Percentiles rank a stretch among this genome's conserved stretches.
phyloP scores from a whole-genome alignment of 1,140 invertebrate species.

The Helicorthomorpha holstii region DNA sequence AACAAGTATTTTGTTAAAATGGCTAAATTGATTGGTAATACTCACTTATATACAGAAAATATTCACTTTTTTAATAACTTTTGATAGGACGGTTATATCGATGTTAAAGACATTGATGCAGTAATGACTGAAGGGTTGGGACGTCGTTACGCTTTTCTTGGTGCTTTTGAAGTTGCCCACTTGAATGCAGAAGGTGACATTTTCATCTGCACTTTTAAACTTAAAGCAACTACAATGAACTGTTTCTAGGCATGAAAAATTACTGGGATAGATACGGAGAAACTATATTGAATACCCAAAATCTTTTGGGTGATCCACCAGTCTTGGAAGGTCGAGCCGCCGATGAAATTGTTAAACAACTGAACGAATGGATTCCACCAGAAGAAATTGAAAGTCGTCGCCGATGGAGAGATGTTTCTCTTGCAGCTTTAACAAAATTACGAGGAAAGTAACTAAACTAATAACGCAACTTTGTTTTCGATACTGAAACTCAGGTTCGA shows the following conservation, averaged over 20 bases:
- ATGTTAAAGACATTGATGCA: slow-evolving; percentile 74
- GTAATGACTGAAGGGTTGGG: slow-evolving; percentile 90
- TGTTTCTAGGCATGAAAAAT: slow-evolving; percentile 38
- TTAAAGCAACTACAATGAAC: background rate
- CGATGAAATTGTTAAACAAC: slow-evolving; percentile 33
- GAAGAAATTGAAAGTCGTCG: slow-evolving; percentile 53
- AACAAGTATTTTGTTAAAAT: background rate
- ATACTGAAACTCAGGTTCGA: too few relatives aligned
- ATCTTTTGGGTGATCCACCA: slow-evolving; percentile 54
- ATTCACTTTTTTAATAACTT: background rate
- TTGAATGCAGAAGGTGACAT: slow-evolving; percentile 73
- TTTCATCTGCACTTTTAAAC: background rate
- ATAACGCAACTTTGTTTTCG: too few relatives aligned
- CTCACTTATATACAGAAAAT: background rate
- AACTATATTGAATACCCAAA: slow-evolving; percentile 55
- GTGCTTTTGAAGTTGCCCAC: slow-evolving; percentile 83
- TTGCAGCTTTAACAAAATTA: slow-evolving; percentile 60
- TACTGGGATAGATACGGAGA: slow-evolving; percentile 59
- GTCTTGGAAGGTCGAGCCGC: slow-evolving; percentile 44
- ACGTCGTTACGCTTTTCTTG: slow-evolving; percentile 85
- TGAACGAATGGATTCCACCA: slow-evolving; percentile 53
- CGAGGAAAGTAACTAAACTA: too few relatives aligned
- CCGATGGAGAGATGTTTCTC: slow-evolving; percentile 62
- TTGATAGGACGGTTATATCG: slow-evolving; percentile 50
- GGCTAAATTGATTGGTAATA: too few relatives aligned